A percentile compares a stretch with the other conserved stretches of the same genome.
These are phyloP conservation scores for Lacerta viridis DNA, from an alignment of 2,797 vertebrate genomes.

Conservation along the genomic window DNA sequence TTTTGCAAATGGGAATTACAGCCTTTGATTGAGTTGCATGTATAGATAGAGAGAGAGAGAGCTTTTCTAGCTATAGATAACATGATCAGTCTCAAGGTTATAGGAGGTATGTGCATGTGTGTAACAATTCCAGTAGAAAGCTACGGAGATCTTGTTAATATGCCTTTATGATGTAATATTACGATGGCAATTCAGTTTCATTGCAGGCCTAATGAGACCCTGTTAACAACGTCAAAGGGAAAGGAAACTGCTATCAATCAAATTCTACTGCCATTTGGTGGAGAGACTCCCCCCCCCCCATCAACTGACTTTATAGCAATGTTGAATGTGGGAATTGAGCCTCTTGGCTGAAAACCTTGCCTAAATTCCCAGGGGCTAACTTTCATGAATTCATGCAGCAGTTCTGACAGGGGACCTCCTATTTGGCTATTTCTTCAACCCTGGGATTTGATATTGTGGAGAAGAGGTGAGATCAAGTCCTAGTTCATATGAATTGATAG, in stretches of 20 bases:
- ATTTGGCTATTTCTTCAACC: neutral
- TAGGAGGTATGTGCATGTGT: neutral
- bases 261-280: conserved; percentile 69
- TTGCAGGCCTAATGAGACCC: conserved; percentile 78
- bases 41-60: neutral
- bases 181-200: conserved; percentile 81
- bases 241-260: conserved; percentile 76
- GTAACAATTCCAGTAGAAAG: conserved; percentile 69
- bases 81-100: conserved; percentile 13
- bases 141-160: conserved; percentile 77
- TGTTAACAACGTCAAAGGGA: conserved; percentile 78
- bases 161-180: conserved; percentile 80
- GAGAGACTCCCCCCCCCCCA: conserved; percentile 1
- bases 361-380: neutral
- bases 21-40: neutral
- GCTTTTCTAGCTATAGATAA: conserved; percentile 52
- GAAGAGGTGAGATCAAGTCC: neutral
- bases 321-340: neutral
- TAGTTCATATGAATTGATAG: neutral
- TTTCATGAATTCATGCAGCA: neutral
- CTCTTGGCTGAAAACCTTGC: neutral
- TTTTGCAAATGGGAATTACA: neutral
- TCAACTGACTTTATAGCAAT: neutral
- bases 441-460: neutral
- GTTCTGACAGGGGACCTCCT: neutral